These are phyloP conservation scores for Actinemys pallida DNA, from an alignment of 2,113 vertebrate genomes.

Conservation along the genomic window DNA sequence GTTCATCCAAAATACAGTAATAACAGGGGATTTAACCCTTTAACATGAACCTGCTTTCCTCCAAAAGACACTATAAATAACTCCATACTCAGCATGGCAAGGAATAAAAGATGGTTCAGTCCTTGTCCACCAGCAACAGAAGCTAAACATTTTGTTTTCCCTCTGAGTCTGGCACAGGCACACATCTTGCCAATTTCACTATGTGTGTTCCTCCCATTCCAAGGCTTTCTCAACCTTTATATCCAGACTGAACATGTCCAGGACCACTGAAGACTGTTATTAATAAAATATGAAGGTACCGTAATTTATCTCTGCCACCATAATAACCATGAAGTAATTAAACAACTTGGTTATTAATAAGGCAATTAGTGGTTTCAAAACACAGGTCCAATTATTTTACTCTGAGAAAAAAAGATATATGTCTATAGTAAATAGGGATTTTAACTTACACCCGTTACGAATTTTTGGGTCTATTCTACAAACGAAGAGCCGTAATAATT, in stretches of 20 bases:
- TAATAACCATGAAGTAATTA: slow-evolving; percentile 16
- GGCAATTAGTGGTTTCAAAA: slow-evolving; percentile 25
- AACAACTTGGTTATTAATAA: slow-evolving; percentile 16
- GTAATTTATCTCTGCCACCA: neutral
- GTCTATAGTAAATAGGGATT: accelerated
- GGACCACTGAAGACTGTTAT: neutral
- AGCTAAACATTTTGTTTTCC: neutral
- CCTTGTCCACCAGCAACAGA: neutral
- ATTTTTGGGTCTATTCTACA: neutral
- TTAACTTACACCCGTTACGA: neutral
- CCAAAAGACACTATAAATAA: neutral
- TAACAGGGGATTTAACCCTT: neutral
- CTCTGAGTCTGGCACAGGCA: neutral
- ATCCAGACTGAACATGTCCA: neutral
- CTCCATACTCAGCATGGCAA: neutral
- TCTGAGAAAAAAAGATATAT: neutral
- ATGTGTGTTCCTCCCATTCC: accelerated
- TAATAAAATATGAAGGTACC: neutral
- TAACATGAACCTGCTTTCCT: neutral
- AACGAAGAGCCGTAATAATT: neutral
- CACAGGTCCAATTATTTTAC: neutral
- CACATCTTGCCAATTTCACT: neutral
- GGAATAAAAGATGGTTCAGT: neutral
- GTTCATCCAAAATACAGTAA: neutral
- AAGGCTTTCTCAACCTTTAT: accelerated